Percentiles rank a stretch among this genome's conserved stretches.
These are phyloP conservation scores for Drosophila diplacantha DNA, from an alignment of 2,888 invertebrate species.

Conservation along the genomic window DNA sequence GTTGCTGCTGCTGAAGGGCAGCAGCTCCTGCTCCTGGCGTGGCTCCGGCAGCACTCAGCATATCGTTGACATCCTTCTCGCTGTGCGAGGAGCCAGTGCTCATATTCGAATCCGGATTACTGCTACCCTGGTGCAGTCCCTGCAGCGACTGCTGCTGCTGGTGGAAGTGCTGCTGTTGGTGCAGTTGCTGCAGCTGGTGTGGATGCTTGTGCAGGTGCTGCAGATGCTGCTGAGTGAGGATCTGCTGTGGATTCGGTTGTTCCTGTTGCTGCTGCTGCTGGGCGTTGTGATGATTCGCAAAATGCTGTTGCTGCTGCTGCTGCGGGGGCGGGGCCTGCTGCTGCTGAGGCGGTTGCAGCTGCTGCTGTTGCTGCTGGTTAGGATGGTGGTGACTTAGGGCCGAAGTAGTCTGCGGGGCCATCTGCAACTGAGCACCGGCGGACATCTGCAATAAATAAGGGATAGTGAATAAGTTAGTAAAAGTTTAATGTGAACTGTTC, in stretches of 20 bases:
- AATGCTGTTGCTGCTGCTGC: slow-evolving; percentile 52
- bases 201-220: slow-evolving; percentile 58
- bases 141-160: slow-evolving; percentile 55
- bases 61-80: slow-evolving; percentile 86
- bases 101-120: slow-evolving; percentile 98
- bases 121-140: slow-evolving; percentile 68
- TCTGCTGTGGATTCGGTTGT: slow-evolving; percentile 54
- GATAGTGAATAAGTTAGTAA: not conserved
- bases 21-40: slow-evolving; percentile 33
- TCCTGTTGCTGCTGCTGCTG: slow-evolving; percentile 51
- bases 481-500: not conserved
- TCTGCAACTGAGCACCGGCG: slow-evolving; percentile 97
- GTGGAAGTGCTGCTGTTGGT: slow-evolving; percentile 53
- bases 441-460: slow-evolving; percentile 85
- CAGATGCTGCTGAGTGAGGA: slow-evolving; percentile 38
- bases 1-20: slow-evolving; percentile 34
- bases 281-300: slow-evolving; percentile 62
- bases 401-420: slow-evolving; percentile 94
- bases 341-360: slow-evolving; percentile 45
- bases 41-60: slow-evolving; percentile 60
- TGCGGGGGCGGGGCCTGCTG: slow-evolving; percentile 47
- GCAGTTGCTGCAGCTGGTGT: slow-evolving; percentile 54
- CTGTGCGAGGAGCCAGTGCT: slow-evolving; percentile 98
- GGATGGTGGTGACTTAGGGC: slow-evolving; percentile 77
- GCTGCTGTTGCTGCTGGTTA: slow-evolving; percentile 71